Evolutionary conservation across 1,140 invertebrate species (phyloP).

Genomic region (Solen grandis): DNA sequence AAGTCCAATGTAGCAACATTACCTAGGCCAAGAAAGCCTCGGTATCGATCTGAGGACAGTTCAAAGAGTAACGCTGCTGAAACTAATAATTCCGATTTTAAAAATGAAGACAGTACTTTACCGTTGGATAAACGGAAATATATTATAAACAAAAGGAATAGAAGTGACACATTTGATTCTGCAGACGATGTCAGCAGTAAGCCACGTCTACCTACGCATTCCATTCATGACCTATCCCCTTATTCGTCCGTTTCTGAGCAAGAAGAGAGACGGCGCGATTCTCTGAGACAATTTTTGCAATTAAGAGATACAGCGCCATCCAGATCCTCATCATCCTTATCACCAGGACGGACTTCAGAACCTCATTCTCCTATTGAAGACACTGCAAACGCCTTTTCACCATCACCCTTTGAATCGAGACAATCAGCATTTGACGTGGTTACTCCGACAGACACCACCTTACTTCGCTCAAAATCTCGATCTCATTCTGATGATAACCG

Average conservation of each 20-base stretch:
- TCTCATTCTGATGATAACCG: no score
- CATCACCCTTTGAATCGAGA: background rate
- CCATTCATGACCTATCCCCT: background rate
- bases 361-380: background rate
- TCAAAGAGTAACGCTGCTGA: no score
- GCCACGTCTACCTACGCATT: background rate
- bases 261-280: slow-evolving; percentile 17
- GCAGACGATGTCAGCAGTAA: background rate
- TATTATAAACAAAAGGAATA: slow-evolving; percentile 27
- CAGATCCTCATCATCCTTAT: background rate
- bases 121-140: slow-evolving; percentile 57
- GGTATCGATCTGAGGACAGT: no score
- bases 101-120: no score
- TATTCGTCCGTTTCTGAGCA: background rate
- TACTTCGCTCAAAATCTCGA: no score
- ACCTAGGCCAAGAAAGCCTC: no score
- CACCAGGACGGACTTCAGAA: background rate
- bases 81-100: no score
- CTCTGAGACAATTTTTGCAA: slow-evolving; percentile 17
- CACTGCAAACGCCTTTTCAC: no score
- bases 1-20: no score
- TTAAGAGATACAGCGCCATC: slow-evolving; percentile 26
- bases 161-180: background rate
- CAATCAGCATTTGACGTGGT: background rate
- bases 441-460: no score